A percentile compares a stretch with the other conserved stretches of the same genome.
Conservation (phyloP, 2,113 vertebrate genomes). For the Ochotona curzoniae region DNA sequence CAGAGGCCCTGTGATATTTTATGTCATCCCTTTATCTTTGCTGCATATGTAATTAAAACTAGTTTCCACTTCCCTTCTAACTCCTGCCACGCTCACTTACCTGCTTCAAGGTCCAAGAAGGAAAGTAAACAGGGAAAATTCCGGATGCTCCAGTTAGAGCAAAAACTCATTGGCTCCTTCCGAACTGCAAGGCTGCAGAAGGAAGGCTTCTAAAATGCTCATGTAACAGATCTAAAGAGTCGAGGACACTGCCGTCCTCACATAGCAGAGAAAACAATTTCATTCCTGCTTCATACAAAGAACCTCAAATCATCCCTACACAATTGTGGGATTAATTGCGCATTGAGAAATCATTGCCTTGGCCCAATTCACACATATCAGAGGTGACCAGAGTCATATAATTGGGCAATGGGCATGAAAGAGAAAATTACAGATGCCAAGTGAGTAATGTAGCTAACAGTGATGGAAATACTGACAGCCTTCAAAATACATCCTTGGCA, state of each 20-base stretch:
- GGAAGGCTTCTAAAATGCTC: neutral
- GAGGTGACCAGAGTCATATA: rapidly evolving
- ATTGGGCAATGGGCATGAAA: neutral
- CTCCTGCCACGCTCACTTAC: neutral
- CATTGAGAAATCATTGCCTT: neutral
- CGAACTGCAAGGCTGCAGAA: neutral
- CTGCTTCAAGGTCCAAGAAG: neutral
- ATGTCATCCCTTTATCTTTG: neutral
- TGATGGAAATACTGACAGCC: neutral
- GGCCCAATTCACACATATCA: neutral
- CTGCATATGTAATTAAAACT: neutral
- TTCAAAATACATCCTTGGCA: neutral
- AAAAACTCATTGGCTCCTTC: neutral
- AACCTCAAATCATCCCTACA: neutral
- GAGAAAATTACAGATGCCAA: neutral
- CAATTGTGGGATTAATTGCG: neutral
- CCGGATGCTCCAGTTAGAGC: neutral
- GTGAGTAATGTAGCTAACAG: neutral
- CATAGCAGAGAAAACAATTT: neutral
- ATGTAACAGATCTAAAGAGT: neutral
- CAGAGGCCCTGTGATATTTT: neutral
- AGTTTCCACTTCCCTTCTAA: neutral
- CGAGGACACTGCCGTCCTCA: neutral
- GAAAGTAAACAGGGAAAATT: neutral
- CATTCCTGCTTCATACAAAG: neutral